These are phyloP conservation scores for Dreissena rostriformis DNA, from an alignment of 1,140 invertebrate species.

Conservation along the genomic window DNA sequence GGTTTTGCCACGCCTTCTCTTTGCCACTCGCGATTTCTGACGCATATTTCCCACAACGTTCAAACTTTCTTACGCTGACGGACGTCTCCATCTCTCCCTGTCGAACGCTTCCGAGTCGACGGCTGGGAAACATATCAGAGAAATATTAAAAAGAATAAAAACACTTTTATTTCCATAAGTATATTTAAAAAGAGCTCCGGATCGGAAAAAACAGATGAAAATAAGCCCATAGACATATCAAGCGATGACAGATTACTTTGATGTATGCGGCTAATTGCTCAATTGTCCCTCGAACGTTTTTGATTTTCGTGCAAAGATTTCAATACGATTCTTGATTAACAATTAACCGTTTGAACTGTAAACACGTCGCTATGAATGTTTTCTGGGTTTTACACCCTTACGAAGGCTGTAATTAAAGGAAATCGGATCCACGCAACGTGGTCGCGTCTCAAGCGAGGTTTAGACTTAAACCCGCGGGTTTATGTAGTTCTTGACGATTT, in stretches of 20 bases:
- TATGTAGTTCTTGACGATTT: conserved; percentile 37
- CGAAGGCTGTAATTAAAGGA: conserved; percentile 45
- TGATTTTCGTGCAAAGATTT: conserved; percentile 18
- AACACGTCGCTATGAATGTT: conserved; percentile 11
- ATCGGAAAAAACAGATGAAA: conserved; percentile 40
- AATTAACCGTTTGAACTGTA: conserved; percentile 14
- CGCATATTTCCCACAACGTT: background rate
- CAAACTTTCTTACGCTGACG: background rate
- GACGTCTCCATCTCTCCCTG: background rate
- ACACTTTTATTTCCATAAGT: conserved; percentile 29
- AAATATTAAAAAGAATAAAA: conserved; percentile 2
- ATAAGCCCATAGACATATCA: conserved; percentile 25
- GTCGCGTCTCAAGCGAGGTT: background rate
- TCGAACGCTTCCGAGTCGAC: too few relatives aligned
- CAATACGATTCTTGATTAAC: conserved; percentile 40
- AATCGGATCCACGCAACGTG: conserved; percentile 22
- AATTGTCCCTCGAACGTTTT: conserved; percentile 25
- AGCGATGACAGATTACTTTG: conserved; percentile 41
- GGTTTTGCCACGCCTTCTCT: background rate
- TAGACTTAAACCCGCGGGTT: conserved; percentile 38
- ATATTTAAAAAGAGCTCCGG: conserved; percentile 13
- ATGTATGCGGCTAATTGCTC: conserved; percentile 52
- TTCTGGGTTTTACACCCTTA: conserved; percentile 41
- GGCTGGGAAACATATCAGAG: background rate
- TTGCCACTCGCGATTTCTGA: background rate